Conservation (phyloP, 23 tunicate species). For the Phallusia fumigata region DNA sequence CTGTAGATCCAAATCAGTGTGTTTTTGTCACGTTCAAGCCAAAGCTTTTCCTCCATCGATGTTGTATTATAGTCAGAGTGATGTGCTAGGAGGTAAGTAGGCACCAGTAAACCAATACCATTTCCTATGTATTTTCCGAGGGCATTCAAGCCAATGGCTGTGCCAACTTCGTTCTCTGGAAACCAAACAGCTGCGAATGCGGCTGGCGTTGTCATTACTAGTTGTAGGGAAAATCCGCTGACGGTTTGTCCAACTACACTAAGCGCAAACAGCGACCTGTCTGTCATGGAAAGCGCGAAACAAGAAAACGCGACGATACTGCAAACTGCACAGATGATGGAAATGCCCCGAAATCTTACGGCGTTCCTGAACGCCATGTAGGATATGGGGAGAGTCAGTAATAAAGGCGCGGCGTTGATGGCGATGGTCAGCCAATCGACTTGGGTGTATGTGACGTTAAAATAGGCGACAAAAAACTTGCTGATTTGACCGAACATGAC, state of each 20-base stretch:
- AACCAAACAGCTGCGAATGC: background rate
- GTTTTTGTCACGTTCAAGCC: background rate
- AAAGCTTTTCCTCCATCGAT: background rate
- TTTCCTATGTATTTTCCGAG: background rate
- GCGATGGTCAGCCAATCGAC: background rate
- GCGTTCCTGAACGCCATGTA: background rate
- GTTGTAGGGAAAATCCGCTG: background rate
- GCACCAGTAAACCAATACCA: background rate
- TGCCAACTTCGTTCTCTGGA: background rate
- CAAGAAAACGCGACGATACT: background rate
- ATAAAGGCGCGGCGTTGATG: background rate
- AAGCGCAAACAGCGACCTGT: background rate
- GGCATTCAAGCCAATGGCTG: background rate
- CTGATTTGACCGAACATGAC: slow-evolving; percentile 1
- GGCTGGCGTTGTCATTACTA: background rate
- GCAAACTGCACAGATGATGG: background rate
- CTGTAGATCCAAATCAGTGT: background rate
- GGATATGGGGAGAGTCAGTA: background rate
- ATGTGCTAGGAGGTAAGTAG: background rate
- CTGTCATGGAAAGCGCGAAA: background rate
- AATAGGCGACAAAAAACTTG: background rate
- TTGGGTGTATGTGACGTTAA: background rate
- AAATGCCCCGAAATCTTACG: background rate
- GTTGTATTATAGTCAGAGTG: background rate
- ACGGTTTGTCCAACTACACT: background rate